Base-by-base conservation (phyloP, 2,888 invertebrate genomes). In the Drosophila incognita region DNA sequence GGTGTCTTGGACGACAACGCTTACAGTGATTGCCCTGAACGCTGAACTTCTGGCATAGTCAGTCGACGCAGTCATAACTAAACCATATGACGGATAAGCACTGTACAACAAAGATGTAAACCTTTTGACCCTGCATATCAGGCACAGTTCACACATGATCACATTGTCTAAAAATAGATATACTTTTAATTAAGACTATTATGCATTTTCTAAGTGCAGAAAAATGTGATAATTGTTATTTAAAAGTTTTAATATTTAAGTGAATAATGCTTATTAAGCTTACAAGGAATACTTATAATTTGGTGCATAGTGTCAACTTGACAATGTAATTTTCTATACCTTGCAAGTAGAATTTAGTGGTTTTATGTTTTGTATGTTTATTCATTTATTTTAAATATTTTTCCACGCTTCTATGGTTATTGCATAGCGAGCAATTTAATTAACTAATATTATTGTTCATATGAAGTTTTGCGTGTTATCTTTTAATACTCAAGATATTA, bases 51-150 rank as follows among this genome's bases (percentile, higher is more conserved):
- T 42, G 56, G 60, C 57, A 58, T 67, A 64, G 66, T 64, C 69
- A 62, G 27, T n/a, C 65, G 40, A 52, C 60, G 63, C 63, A 64
- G 62, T 76, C 76, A 64, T 73, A 77, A 62, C 68, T 52, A 52
- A 68, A 61, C 73, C 81, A 74, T 65, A 67, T 74, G 81, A 56
- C 71, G 70, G 70, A 78, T 59, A 62, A 80, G 66, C 65, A 66
- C 51, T 64, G 49, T 27, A 38, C 77, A 69, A 36, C 51, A 63
- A 29, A 42, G 53, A 49, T 52, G 33, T 48, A 49, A 42, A 40
- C 18, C 53, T 53, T 27, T 51, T 27, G 31, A 48, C 57, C 52
- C 4, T 21, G 21, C 58, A 4, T 27, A 21, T 24, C 18, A 48
- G 40, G 57, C 48, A 52, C 11, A 52, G 31, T 52, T 31, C 31